Base-by-base conservation (phyloP, 2,888 invertebrate species). In the Scotopteryx bipunctaria region DNA sequence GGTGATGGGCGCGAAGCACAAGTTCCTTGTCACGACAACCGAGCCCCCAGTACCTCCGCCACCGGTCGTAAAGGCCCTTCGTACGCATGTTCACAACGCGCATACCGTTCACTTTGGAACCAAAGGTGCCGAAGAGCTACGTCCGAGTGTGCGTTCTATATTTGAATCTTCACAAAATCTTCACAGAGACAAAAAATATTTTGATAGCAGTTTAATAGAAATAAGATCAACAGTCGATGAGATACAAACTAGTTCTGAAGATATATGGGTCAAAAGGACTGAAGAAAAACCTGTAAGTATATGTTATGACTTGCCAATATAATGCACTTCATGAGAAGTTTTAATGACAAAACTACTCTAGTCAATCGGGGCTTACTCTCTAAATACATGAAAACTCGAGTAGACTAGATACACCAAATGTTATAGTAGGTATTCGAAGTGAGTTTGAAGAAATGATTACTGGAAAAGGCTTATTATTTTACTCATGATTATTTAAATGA, bases 141-240 rank as follows among this genome's bases (percentile, higher is more conserved):
- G 93, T 23, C 92, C 93, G n/a, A 92, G 92, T 29, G 86, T 94
- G 14, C 91, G 93, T 64, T 86, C 91, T 8, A 83, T 94, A 52
- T 94, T 94, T 78, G 81, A 92, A 69, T 81, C n/a, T n/a, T n/a
- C 78, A 51, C 78, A 82, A 77, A 86, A 84, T 81, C 86, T 88
- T 69, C 96, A 96, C 81, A 91, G 94, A 58, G 95, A 96, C 81
- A 94, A 94, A 72, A 91, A 94, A 60, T 96, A 95, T 89, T 96
- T 96, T 75, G 96, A 96, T 83, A 94, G 94, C 64, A 95, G 95
- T 59, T 88, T 96, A 62, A 94, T 96, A 66, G 95, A 95, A 83
- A 95, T 96, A 83, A 94, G 95, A 75, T 94, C 94, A 63, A 92
- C 92, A 47, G 94, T 94, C n/a, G 93, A 93, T 57, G 93, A 92